Base-by-base conservation (phyloP, 2,888 invertebrate species). In the Matsumyia berberina region DNA sequence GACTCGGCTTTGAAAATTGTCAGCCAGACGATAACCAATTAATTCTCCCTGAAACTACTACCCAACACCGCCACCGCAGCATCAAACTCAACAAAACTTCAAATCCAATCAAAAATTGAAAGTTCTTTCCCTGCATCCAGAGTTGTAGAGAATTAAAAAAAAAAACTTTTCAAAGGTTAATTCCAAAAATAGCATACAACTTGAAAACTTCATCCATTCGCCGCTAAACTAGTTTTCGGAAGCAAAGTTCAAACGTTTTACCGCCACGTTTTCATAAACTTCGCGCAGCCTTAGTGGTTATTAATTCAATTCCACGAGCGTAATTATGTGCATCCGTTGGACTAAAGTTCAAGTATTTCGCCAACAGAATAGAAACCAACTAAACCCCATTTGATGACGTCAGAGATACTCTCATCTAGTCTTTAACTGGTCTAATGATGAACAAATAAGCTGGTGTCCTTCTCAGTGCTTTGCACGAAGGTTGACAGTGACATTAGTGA, bases 371-470 rank as follows among this genome's bases (percentile, higher is more conserved):
- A 55, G 7, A 31, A 24, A 17, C 17, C 39, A 51, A 42, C n/a
- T n/a, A 33, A 60, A 46, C 11, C 44, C 12, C 11, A 6, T 42
- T 15, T 11, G 9, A 72, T 73, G 58, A 67, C 79, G 79, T 80
- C 79, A 80, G 15, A 60, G 5, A 0, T 11, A 6, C 9, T n/a
- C 12, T 55, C 46, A 39, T 46, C 66, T n/a, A n/a, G n/a, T n/a
- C 57, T 49, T 53, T 62, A 31, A 11, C 15, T 42, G 29, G 9
- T 51, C 11, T 44, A 53, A 19, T 46, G 53, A 60, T 53, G 60
- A 53, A 29, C 35, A 53, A 44, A 44, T 24, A 49, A 79, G 64
- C 64, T n/a, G n/a, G n/a, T n/a, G n/a, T n/a, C n/a, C n/a, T n/a
- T n/a, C n/a, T 72, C 46, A 46, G 12, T 46, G 58, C 8, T 9